Base-by-base conservation (phyloP, 2,797 vertebrate genomes). In the Philypnodon macrostomus region DNA sequence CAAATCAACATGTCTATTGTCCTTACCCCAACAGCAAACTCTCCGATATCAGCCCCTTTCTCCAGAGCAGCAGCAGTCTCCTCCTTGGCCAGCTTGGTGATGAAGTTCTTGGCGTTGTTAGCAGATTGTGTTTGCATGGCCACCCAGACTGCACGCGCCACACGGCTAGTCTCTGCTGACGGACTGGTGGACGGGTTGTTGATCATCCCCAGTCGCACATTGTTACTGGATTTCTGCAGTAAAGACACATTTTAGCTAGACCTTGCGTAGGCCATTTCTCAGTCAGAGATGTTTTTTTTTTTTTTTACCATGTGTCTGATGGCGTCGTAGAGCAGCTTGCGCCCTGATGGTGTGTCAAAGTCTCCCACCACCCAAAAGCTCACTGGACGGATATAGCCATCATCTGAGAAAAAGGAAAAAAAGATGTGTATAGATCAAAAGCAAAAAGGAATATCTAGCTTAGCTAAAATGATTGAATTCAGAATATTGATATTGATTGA, bases 301-400 rank as follows among this genome's bases (percentile, higher is more conserved):
- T n/a, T 2, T 37, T 8, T 66, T 83, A 94, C 97, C 93, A 95
- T 96, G 83, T 99, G 96, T 85, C 91, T 93, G 81, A 98, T 94
- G 65, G 94, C 93, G 68, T 98, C 94, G 11, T 98, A 98, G n/a
- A 99, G 75, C 58, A 99, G 79, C 5, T 93, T 93, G 30, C 96
- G 91, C 58, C 97, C 97, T 0, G 94, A 92, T 30, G 94, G 90
- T 39, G 87, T 88, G 86, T 95, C 95, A 67, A 98, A 97, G 86
- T 99, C 96, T 55, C 94, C 97, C 41, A 97, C 93, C 58, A 99
- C 92, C 97, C 97, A 99, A 70, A 96, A 97, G 14, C 96, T 99
- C 67, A 99, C 93, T 0, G 97, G 94, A 69, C 94, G 93, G 78
- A 98, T 89, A 82, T 91, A 92, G 73, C 92, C 91, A 53, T 98